These are phyloP conservation scores for Rhogogaster chlorosoma DNA, from an alignment of 2,888 invertebrate species.

Conservation along the genomic window DNA sequence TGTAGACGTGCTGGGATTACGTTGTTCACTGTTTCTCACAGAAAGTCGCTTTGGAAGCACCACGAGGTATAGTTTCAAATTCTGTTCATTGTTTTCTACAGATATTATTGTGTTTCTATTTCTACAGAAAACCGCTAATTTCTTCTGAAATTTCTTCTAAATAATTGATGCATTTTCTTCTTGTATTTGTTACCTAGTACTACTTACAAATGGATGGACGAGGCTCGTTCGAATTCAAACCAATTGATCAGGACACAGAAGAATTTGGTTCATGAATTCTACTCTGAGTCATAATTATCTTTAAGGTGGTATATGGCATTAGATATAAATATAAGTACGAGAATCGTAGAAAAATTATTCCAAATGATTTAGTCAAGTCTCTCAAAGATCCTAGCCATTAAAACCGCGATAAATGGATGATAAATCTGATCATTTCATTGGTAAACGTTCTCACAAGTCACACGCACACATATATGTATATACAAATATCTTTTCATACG, in stretches of 20 bases:
- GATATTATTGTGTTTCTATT: too few species aligned
- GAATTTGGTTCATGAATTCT: constrained; percentile 94
- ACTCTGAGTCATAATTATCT: constrained; percentile 52
- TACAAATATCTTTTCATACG: constrained; percentile 26
- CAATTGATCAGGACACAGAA: constrained; percentile 91
- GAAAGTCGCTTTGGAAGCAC: constrained; percentile 98
- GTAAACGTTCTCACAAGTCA: not conserved
- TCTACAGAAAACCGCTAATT: not conserved
- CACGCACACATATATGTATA: constrained; percentile 23
- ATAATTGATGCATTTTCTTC: not conserved
- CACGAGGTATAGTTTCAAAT: constrained; percentile 85
- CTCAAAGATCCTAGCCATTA: not conserved
- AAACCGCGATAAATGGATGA: not conserved
- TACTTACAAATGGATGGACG: constrained; percentile 98
- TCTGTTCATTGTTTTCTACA: not conserved
- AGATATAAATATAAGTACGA: constrained; percentile 31
- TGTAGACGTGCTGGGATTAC: constrained; percentile 93
- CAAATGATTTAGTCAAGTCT: not conserved
- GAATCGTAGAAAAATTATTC: constrained; percentile 21
- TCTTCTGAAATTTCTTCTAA: not conserved
- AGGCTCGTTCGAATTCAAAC: constrained; percentile 92
- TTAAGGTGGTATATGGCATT: constrained; percentile 45
- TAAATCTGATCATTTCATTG: not conserved
- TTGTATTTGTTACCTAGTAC: constrained; percentile 81
- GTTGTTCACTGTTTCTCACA: constrained; percentile 97